Conservation (phyloP, 1,140 invertebrate genomes). For the Augochlora pura region DNA sequence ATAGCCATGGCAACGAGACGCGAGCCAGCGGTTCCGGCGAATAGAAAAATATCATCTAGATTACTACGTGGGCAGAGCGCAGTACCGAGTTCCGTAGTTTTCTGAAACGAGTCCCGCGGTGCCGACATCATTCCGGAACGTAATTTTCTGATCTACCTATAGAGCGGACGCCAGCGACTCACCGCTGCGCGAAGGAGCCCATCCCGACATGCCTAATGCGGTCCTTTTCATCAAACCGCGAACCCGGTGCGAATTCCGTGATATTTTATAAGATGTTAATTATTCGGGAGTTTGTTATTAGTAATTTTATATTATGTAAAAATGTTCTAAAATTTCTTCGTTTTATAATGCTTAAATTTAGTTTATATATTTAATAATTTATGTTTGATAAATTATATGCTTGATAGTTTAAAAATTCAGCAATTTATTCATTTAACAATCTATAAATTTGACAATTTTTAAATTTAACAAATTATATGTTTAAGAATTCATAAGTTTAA, state of each 20-base stretch:
- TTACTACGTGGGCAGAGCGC: background rate
- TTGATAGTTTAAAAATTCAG: too few relatives aligned
- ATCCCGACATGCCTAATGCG: constrained; percentile 10
- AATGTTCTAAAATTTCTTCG: too few relatives aligned
- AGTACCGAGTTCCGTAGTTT: constrained; percentile 4
- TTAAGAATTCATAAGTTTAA: too few relatives aligned
- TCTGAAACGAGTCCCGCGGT: constrained; percentile 15
- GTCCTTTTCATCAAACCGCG: background rate
- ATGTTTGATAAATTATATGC: too few relatives aligned
- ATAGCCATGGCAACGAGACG: background rate
- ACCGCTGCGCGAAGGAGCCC: background rate
- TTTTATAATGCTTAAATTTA: too few relatives aligned
- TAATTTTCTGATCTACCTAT: constrained; percentile 19
- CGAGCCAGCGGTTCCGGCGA: background rate
- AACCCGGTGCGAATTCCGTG: background rate
- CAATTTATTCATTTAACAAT: too few relatives aligned
- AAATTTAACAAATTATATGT: too few relatives aligned
- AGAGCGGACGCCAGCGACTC: background rate
- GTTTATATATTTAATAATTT: too few relatives aligned
- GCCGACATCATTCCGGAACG: background rate
- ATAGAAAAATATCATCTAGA: constrained; percentile 30
- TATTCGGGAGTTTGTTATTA: too few relatives aligned
- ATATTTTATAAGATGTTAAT: too few relatives aligned
- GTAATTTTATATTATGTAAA: too few relatives aligned
- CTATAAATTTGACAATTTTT: too few relatives aligned